Conservation (phyloP, 2,113 vertebrate genomes). For the Anarrhichthys ocellatus region DNA sequence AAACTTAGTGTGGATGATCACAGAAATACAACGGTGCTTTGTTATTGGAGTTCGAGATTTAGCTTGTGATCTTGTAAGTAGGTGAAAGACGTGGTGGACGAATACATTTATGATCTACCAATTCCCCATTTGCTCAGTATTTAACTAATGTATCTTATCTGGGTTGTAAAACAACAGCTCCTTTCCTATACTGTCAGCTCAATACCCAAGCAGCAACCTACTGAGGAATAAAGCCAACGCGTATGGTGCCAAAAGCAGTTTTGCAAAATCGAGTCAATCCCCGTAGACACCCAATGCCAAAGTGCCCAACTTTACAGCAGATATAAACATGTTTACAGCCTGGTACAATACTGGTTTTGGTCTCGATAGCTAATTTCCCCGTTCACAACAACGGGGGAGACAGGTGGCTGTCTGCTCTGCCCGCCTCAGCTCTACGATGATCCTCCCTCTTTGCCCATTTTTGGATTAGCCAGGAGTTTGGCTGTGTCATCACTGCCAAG, state of each 20-base stretch:
- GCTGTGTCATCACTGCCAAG: background rate
- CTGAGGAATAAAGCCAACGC: background rate
- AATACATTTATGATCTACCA: conserved; percentile 1
- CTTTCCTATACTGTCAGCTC: background rate
- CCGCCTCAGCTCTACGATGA: background rate
- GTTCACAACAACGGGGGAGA: background rate
- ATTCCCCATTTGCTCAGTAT: background rate
- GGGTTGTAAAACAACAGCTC: conserved; percentile 7
- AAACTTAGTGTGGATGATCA: background rate
- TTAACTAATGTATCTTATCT: background rate
- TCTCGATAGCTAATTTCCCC: background rate
- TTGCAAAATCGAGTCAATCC: background rate
- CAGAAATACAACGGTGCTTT: background rate
- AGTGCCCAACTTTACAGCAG: background rate
- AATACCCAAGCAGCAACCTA: background rate
- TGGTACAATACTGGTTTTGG: background rate
- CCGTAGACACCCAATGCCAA: background rate
- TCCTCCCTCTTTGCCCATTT: background rate
- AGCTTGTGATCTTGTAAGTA: conserved; percentile 18
- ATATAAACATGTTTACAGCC: background rate
- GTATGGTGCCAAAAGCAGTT: background rate
- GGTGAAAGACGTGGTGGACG: conserved; percentile 10
- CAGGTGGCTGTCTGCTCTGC: background rate
- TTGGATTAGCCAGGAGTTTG: background rate
- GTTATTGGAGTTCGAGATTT: conserved; percentile 8